These are phyloP conservation scores for Hipparchia semele DNA, from an alignment of 2,888 invertebrate genomes.

Conservation along the genomic window DNA sequence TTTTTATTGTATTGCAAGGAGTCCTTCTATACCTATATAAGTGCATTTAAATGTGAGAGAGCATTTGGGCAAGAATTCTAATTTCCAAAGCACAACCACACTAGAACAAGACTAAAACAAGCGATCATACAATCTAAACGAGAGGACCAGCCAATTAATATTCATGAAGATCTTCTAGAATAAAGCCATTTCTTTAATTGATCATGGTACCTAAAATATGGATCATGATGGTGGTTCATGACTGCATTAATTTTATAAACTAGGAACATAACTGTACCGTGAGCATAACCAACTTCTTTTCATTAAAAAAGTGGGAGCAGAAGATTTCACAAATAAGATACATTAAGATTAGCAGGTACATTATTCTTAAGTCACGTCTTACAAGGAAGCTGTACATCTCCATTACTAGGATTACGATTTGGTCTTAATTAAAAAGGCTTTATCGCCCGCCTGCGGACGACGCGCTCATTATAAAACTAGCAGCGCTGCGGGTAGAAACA, in stretches of 20 bases:
- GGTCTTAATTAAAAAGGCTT: constrained; percentile 36
- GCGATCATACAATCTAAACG: too few species aligned
- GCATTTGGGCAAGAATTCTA: too few species aligned
- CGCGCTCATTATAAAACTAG: constrained; percentile 31
- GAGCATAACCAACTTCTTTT: background rate
- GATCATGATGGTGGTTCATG: too few species aligned
- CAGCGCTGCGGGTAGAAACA: constrained; percentile 19
- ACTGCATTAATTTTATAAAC: too few species aligned
- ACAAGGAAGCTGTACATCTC: constrained; percentile 15
- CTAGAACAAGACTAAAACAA: too few species aligned
- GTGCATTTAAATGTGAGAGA: too few species aligned
- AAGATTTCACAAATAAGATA: background rate
- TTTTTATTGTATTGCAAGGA: background rate
- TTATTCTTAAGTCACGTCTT: constrained; percentile 10
- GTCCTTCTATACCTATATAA: background rate
- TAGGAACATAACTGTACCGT: background rate
- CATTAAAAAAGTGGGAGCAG: background rate
- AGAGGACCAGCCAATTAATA: too few species aligned
- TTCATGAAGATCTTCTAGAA: too few species aligned
- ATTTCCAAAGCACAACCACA: too few species aligned
- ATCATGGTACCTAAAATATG: too few species aligned
- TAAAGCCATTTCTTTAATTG: too few species aligned
- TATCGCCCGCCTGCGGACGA: constrained; percentile 28
- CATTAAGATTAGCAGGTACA: background rate
- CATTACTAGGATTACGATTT: constrained; percentile 26